A percentile compares a stretch with the other conserved stretches of the same genome.
phyloP scores from a whole-genome alignment of 2,888 invertebrate species.

The Lutraria lutraria region DNA sequence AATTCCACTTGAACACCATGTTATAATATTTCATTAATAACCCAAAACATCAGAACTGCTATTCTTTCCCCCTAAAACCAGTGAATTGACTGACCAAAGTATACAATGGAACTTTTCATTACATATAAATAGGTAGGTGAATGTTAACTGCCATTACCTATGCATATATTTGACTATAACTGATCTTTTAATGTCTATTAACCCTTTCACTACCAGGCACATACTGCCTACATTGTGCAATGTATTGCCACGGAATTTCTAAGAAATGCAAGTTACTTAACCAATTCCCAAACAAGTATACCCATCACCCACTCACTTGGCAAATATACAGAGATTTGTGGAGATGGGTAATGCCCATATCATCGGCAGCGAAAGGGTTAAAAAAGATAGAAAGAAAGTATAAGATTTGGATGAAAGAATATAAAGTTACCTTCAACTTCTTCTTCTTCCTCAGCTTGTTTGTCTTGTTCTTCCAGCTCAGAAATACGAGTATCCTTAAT shows the following conservation, averaged over 20 bases:
- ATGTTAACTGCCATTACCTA: neutral
- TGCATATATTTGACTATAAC: constrained; percentile 6
- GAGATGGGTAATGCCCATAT: too few relatives aligned
- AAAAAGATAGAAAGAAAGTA: constrained; percentile 24
- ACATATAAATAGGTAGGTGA: neutral
- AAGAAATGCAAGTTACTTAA: too few relatives aligned
- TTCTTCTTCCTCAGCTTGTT: constrained; percentile 76
- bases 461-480: constrained; percentile 74
- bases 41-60: too few relatives aligned
- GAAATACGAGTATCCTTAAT: constrained; percentile 81
- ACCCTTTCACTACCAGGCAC: too few relatives aligned
- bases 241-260: too few relatives aligned
- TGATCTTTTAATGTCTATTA: neutral
- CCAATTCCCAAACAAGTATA: too few relatives aligned
- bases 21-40: too few relatives aligned
- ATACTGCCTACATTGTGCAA: too few relatives aligned
- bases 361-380: too few relatives aligned
- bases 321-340: too few relatives aligned
- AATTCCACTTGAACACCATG: too few relatives aligned
- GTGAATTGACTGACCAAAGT: neutral
- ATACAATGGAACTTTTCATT: neutral
- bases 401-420: neutral
- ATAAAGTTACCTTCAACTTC: constrained; percentile 73
- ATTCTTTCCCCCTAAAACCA: neutral
- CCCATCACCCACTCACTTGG: too few relatives aligned